Conservation (phyloP, 2,888 invertebrate genomes). For the Agelastica alni region DNA sequence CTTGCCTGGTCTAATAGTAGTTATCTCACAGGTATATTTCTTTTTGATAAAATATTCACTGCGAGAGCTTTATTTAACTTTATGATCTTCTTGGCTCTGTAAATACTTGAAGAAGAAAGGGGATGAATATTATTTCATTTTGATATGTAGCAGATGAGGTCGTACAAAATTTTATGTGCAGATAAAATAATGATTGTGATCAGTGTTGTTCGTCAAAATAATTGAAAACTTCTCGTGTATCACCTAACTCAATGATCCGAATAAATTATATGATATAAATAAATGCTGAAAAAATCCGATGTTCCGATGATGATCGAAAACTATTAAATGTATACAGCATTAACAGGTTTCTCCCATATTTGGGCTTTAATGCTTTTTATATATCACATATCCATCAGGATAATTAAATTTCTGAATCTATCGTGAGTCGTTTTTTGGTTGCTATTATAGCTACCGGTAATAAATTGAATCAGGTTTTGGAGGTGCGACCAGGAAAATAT, state of each 20-base stretch:
- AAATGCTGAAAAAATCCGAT: no score
- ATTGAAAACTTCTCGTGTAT: no score
- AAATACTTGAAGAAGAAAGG: slow-evolving; percentile 46
- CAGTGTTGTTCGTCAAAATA: no score
- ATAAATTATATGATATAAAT: no score
- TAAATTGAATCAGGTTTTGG: slow-evolving; percentile 11
- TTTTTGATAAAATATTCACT: slow-evolving; percentile 50
- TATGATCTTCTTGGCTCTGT: slow-evolving; percentile 45
- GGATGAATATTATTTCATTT: slow-evolving; percentile 46
- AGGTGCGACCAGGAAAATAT: slow-evolving; percentile 16
- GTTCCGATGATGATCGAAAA: no score
- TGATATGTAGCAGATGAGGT: slow-evolving; percentile 37
- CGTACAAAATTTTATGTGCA: slow-evolving; percentile 4
- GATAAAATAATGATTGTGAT: neutral
- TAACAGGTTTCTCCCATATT: neutral
- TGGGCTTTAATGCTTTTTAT: neutral
- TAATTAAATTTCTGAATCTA: slow-evolving; percentile 16
- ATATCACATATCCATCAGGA: slow-evolving; percentile 2
- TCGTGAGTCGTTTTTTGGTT: slow-evolving; percentile 3
- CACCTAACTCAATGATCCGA: no score
- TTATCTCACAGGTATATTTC: slow-evolving; percentile 41
- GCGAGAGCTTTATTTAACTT: slow-evolving; percentile 48
- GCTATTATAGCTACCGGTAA: slow-evolving; percentile 3
- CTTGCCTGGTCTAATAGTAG: neutral
- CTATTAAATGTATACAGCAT: no score